A percentile compares a stretch with the other conserved stretches of the same genome.
These are phyloP conservation scores for Nebria salina DNA, from an alignment of 2,888 invertebrate species.

Conservation along the genomic window DNA sequence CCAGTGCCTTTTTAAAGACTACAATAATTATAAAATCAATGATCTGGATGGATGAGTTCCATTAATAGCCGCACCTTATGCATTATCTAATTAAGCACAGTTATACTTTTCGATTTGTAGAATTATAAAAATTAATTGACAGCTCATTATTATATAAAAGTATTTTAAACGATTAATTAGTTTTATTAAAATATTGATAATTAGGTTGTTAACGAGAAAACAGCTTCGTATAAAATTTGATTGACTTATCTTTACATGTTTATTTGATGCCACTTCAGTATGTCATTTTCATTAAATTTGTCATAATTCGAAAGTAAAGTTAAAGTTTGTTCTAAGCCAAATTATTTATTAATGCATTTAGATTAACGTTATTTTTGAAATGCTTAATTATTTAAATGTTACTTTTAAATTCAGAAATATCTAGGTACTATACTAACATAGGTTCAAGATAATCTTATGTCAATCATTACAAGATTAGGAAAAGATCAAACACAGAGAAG, in stretches of 20 bases:
- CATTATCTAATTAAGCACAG: neutral
- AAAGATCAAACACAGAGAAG: too few relatives aligned
- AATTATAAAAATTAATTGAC: neutral
- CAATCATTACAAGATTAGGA: too few relatives aligned
- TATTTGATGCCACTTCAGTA: too few relatives aligned
- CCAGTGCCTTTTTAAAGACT: neutral
- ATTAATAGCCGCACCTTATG: neutral
- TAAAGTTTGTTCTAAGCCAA: too few relatives aligned
- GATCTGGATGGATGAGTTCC: neutral
- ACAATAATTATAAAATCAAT: neutral
- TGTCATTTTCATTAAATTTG: too few relatives aligned
- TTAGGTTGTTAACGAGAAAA: neutral
- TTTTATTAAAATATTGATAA: neutral
- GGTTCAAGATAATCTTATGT: too few relatives aligned
- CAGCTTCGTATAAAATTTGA: neutral
- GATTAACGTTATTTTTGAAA: too few relatives aligned
- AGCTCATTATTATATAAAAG: neutral
- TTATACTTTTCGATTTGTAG: neutral
- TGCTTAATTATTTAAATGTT: too few relatives aligned
- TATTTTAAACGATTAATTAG: neutral
- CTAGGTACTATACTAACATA: too few relatives aligned
- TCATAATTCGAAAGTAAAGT: too few relatives aligned
- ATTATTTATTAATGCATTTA: too few relatives aligned
- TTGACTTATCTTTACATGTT: neutral
- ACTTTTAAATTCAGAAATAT: too few relatives aligned